Conservation (phyloP, 2,113 vertebrate species). For the Cyphomyrus discorhynchus region DNA sequence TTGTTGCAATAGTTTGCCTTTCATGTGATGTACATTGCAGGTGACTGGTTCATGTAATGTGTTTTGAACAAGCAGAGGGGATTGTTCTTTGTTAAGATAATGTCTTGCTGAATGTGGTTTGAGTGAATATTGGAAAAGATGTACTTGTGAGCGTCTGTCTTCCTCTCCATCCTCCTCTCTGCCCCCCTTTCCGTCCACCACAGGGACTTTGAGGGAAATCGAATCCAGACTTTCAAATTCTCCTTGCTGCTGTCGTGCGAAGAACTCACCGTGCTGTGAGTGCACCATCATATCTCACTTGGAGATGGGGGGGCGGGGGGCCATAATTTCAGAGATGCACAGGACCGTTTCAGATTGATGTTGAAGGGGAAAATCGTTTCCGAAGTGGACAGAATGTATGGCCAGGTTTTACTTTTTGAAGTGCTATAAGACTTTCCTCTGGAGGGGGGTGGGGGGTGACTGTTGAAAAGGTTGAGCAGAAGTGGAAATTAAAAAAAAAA, state of each 20-base stretch:
- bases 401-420: neutral
- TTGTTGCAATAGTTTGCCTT: neutral
- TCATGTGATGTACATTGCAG: neutral
- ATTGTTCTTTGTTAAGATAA: neutral
- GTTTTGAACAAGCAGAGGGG: neutral
- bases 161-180: neutral
- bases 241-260: slow-evolving; percentile 60
- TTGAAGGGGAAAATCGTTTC: neutral
- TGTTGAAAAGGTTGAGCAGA: neutral
- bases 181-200: neutral
- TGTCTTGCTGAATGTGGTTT: neutral
- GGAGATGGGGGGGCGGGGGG: neutral
- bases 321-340: neutral
- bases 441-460: neutral
- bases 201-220: slow-evolving; percentile 69
- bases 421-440: neutral
- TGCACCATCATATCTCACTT: slow-evolving; percentile 21
- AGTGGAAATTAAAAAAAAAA: neutral
- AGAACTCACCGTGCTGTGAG: slow-evolving; percentile 67
- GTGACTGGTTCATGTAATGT: neutral
- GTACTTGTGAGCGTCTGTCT: neutral
- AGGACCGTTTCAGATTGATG: neutral
- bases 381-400: neutral
- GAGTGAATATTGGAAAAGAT: neutral
- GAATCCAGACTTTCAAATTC: slow-evolving; percentile 57